Evolutionary conservation across 2,113 vertebrate genomes (phyloP).

Genomic region (Aptenodytes patagonicus): DNA sequence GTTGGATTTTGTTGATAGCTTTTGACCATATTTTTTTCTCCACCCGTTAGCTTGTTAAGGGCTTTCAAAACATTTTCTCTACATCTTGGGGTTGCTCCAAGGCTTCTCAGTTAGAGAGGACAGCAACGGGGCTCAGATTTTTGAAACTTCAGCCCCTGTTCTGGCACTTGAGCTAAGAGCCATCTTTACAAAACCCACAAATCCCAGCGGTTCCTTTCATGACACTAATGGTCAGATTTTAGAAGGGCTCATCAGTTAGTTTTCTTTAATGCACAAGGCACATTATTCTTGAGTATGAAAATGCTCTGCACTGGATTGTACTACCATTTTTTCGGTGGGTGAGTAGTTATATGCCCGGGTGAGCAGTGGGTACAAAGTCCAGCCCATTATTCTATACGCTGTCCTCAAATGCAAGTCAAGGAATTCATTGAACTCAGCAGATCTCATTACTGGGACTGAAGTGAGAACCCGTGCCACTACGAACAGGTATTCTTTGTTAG

Average conservation of each 20-base stretch:
- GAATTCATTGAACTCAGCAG: background rate
- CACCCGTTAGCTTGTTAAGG: background rate
- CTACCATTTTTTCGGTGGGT: background rate
- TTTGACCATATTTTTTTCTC: background rate
- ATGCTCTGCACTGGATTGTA: background rate
- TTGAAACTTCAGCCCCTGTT: background rate
- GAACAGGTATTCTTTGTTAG: background rate
- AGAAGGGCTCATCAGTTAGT: background rate
- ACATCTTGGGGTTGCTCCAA: background rate
- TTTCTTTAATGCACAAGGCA: background rate
- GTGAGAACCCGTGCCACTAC: background rate
- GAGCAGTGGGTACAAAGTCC: background rate
- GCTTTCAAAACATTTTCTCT: background rate
- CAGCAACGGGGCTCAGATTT: background rate
- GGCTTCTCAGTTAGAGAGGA: background rate
- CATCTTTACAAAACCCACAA: background rate
- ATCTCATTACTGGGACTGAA: background rate
- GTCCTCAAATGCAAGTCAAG: background rate
- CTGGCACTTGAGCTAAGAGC: background rate
- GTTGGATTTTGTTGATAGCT: background rate
- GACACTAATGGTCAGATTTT: background rate
- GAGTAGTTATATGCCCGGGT: background rate
- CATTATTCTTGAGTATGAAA: background rate
- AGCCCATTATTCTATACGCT: fast-evolving
- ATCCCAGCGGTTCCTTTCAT: background rate